A percentile compares a stretch with the other conserved stretches of the same genome.
phyloP scores from a whole-genome alignment of 64 coral and sea anemone genomes.

The Stichodactyla mertensii region DNA sequence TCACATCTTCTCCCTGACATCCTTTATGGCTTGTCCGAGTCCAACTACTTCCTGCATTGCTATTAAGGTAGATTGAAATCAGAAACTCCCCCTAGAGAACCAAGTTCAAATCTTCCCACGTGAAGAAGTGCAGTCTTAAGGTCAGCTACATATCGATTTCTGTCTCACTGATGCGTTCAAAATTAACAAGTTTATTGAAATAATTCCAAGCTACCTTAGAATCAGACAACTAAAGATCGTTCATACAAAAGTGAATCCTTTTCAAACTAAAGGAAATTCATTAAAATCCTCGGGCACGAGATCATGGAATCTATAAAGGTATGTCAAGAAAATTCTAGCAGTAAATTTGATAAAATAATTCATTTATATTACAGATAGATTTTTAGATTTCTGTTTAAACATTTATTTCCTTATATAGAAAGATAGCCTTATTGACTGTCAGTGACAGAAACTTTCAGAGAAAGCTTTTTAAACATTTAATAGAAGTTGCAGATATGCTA shows the following conservation, averaged over 20 bases:
- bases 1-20: not conserved
- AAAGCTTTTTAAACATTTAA: too few relatives aligned
- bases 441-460: too few relatives aligned
- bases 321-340: not conserved
- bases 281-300: not conserved
- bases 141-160: not conserved
- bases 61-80: not conserved
- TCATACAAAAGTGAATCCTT: not conserved
- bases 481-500: too few relatives aligned
- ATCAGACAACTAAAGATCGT: not conserved
- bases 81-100: not conserved
- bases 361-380: too few relatives aligned
- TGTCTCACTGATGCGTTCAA: not conserved
- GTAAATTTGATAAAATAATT: not conserved
- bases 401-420: too few relatives aligned
- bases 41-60: constrained; percentile 4
- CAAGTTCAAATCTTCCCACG: not conserved
- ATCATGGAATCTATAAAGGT: not conserved
- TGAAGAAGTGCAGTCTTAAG: not conserved
- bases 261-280: not conserved
- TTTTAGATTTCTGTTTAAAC: too few relatives aligned
- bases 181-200: not conserved
- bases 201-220: not conserved
- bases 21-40: not conserved
- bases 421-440: too few relatives aligned